These are phyloP conservation scores for Calephelis nemesis DNA, from an alignment of 1,140 invertebrate species.

Conservation along the genomic window DNA sequence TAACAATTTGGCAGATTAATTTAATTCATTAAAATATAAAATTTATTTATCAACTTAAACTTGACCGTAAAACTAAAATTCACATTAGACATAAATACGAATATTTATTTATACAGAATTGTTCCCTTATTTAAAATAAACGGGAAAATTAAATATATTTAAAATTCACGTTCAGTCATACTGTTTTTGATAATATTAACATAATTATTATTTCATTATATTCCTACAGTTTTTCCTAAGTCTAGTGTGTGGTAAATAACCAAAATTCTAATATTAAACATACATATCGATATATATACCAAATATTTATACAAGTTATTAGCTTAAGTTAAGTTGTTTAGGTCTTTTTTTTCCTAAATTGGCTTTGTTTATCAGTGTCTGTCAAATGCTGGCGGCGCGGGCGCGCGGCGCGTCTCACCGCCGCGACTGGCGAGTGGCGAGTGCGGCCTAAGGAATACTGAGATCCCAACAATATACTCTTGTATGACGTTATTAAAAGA, in stretches of 20 bases:
- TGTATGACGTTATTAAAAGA: slow-evolving; percentile 66
- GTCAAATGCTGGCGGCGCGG: slow-evolving; percentile 54
- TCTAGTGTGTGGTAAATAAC: slow-evolving; percentile 76
- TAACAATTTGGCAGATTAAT: slow-evolving; percentile 75
- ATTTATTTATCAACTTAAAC: slow-evolving; percentile 63
- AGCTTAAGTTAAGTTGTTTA: slow-evolving; percentile 78
- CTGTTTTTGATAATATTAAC: slow-evolving; percentile 76
- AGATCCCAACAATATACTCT: slow-evolving; percentile 45
- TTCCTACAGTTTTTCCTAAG: slow-evolving; percentile 73
- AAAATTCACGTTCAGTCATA: slow-evolving; percentile 73
- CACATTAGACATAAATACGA: slow-evolving; percentile 54
- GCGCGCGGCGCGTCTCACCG: slow-evolving; percentile 35
- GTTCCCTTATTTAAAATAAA: slow-evolving; percentile 63
- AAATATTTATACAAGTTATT: slow-evolving; percentile 78
- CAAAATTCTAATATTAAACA: slow-evolving; percentile 78
- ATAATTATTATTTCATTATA: slow-evolving; percentile 76
- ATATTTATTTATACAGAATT: slow-evolving; percentile 74
- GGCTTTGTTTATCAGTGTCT: slow-evolving; percentile 66
- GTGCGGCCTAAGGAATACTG: slow-evolving; percentile 33
- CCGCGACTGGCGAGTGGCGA: slow-evolving; percentile 33
- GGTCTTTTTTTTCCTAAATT: slow-evolving; percentile 70
- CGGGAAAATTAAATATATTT: slow-evolving; percentile 65
- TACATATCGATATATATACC: slow-evolving; percentile 77
- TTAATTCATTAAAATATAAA: slow-evolving; percentile 71
- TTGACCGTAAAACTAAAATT: slow-evolving; percentile 37